These are phyloP conservation scores for Venturia canescens DNA, from an alignment of 1,140 invertebrate species.

Conservation along the genomic window DNA sequence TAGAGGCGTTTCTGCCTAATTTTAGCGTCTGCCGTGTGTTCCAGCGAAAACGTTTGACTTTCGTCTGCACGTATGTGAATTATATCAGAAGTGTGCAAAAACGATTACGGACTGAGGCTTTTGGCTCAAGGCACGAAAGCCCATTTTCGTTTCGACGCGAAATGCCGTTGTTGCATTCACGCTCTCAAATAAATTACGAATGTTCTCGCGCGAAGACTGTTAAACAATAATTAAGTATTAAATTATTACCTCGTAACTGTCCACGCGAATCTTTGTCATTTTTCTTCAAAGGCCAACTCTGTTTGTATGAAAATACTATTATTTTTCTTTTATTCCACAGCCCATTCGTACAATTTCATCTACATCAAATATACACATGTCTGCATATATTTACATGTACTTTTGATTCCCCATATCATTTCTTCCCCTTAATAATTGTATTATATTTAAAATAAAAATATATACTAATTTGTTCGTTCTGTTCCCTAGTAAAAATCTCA, in stretches of 20 bases:
- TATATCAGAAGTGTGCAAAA: neutral
- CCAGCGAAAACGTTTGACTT: neutral
- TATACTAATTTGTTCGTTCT: conserved; percentile 15
- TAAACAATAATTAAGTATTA: neutral
- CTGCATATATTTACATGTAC: neutral
- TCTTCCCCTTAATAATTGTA: neutral
- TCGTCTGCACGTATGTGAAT: neutral
- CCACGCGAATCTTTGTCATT: neutral
- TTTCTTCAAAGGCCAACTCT: neutral
- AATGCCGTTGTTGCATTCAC: neutral
- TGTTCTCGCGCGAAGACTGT: conserved; percentile 22
- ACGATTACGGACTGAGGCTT: neutral
- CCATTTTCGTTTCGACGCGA: too few relatives aligned
- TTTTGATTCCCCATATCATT: neutral
- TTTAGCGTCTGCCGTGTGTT: neutral
- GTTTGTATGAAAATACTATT: conserved; percentile 32
- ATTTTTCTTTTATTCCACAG: conserved; percentile 36
- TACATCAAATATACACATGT: neutral
- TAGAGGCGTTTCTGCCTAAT: neutral
- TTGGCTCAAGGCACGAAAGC: neutral
- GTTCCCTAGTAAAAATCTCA: neutral
- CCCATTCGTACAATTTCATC: conserved; percentile 8
- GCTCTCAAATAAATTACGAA: neutral
- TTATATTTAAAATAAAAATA: neutral
- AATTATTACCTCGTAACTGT: conserved; percentile 26